Evolutionary conservation across 2,113 vertebrate species (phyloP), one percentile per base, ranked within the genome.

Genomic region (Ammodytes dubius): DNA sequence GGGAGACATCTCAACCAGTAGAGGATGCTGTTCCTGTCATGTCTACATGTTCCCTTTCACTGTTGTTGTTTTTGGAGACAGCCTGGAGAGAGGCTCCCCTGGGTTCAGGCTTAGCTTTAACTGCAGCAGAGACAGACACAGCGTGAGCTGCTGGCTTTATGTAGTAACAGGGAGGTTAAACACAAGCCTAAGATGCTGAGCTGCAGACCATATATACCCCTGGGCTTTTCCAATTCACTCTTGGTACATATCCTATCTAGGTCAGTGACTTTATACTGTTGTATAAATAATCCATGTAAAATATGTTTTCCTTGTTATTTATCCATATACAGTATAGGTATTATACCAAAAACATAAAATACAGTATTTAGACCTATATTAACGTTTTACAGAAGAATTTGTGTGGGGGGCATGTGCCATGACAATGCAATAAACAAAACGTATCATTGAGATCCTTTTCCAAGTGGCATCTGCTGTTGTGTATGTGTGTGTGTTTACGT

Each of bases 51-150:
- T 85, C 83, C 76, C 71, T 83, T 27, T 79, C 1, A 7, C 70
- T 85, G 82, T 79, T 79, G 82, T 75, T 91, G 83, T 91, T 91
- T 81, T 88, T 77, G 66, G 27, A 42, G 77, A 68, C 78, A 75
- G 82, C 81, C 78, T 27, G 46, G 66, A 87, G 70, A 88, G 77
- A 77, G 19, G 39, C 67, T 90, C 89, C 87, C 90, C 58, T 42
- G 84, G 88, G 91, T 58, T 56, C 42, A 74, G 68, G 87, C 86
- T 89, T 84, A 87, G 76, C 78, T 87, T 61, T 60, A 86, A 79
- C 86, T 82, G 87, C 65, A 71, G 83, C 84, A 65, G 70, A 85
- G 89, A 70, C 73, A 75, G 80, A 88, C 74, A 84, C 82, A 77
- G 75, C 13, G 9, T 67, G 81, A 90, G 81, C 81, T 86, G 74